Percentiles rank a stretch among this genome's conserved stretches.
These are phyloP conservation scores for Lagodon rhomboides DNA, from an alignment of 2,797 vertebrate genomes.

Conservation along the genomic window DNA sequence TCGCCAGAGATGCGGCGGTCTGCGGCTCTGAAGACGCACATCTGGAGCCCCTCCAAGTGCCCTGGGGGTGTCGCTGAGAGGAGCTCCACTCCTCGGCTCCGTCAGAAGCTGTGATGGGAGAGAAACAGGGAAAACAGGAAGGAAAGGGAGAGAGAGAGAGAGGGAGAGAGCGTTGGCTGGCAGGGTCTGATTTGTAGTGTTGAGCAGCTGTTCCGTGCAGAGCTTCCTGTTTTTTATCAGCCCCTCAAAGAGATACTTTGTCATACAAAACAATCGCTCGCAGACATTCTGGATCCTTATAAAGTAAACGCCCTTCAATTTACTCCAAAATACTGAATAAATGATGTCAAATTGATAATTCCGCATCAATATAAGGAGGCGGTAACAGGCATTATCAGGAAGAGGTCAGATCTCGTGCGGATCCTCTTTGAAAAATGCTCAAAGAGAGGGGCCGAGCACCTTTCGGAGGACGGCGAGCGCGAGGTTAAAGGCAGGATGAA, in stretches of 20 bases:
- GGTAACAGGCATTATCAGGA: background rate
- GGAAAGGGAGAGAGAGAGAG: slow-evolving; percentile 34
- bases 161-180: slow-evolving; percentile 40
- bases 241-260: slow-evolving; percentile 62
- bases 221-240: slow-evolving; percentile 68
- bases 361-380: background rate
- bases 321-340: slow-evolving; percentile 13
- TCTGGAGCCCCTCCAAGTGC: slow-evolving; percentile 80
- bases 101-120: slow-evolving; percentile 31
- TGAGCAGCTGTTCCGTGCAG: slow-evolving; percentile 74
- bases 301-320: background rate
- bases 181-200: slow-evolving; percentile 61
- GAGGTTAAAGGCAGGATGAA: slow-evolving; percentile 41
- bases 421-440: slow-evolving; percentile 35
- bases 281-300: slow-evolving; percentile 35
- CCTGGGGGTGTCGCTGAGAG: slow-evolving; percentile 64
- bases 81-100: slow-evolving; percentile 52
- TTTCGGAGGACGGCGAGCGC: slow-evolving; percentile 16
- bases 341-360: background rate
- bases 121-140: slow-evolving; percentile 52
- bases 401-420: slow-evolving; percentile 9
- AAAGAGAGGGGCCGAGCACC: slow-evolving; percentile 5
- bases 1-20: slow-evolving; percentile 57
- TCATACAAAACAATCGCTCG: slow-evolving; percentile 51
- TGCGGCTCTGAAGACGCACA: slow-evolving; percentile 69